Conservation (phyloP, 2,113 vertebrate species). For the Tragelaphus buxtoni region DNA sequence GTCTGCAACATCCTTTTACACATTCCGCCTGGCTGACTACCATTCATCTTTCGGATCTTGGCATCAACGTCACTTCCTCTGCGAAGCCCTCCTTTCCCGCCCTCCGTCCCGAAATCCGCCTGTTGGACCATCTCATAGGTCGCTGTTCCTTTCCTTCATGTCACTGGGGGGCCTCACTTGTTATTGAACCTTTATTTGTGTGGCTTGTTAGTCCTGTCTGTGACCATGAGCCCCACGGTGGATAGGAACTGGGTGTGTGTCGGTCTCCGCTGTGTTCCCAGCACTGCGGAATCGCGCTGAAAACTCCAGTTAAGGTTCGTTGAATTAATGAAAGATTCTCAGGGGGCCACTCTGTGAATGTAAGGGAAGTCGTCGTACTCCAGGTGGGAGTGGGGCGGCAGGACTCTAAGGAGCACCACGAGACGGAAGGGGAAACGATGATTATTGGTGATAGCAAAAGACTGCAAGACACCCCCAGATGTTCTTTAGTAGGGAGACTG, state of each 20-base stretch:
- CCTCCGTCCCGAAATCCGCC: not conserved
- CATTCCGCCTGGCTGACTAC: not conserved
- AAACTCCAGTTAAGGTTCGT: no score
- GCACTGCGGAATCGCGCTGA: not conserved
- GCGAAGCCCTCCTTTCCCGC: not conserved
- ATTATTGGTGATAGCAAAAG: not conserved
- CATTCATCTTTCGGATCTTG: not conserved
- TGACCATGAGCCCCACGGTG: not conserved
- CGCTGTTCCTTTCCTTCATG: not conserved
- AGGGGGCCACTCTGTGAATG: no score
- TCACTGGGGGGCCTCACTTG: not conserved
- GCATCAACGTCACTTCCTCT: conserved; percentile 53
- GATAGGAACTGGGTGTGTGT: not conserved
- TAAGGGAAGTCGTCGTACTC: no score
- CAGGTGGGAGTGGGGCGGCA: not conserved
- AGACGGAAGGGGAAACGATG: not conserved
- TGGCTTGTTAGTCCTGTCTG: not conserved
- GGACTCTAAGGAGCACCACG: not conserved
- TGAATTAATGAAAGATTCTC: no score
- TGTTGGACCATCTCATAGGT: not conserved
- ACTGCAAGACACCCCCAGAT: not conserved
- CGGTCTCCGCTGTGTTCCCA: not conserved
- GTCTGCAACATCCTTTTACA: not conserved
- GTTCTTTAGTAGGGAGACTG: not conserved
- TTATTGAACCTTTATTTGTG: not conserved